phyloP scores from a whole-genome alignment of 2,888 invertebrate genomes.

The Neoascia interrupta region DNA sequence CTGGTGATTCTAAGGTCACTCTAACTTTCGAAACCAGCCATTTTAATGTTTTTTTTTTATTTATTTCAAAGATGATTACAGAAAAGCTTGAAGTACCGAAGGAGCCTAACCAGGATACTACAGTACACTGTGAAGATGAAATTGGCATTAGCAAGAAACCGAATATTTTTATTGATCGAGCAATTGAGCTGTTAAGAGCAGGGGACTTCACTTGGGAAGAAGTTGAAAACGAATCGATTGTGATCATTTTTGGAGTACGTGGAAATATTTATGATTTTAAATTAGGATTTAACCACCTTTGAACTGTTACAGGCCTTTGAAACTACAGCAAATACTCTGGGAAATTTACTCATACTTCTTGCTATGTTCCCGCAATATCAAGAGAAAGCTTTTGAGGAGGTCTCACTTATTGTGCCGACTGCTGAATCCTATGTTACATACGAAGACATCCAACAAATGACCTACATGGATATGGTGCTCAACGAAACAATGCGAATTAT shows the following conservation, averaged over 20 bases:
- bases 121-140: slow-evolving; percentile 51
- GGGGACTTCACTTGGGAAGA: slow-evolving; percentile 74
- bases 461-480: slow-evolving; percentile 76
- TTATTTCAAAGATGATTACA: slow-evolving; percentile 72
- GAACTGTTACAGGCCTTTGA: slow-evolving; percentile 76
- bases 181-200: slow-evolving; percentile 73
- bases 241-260: slow-evolving; percentile 76
- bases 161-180: slow-evolving; percentile 72
- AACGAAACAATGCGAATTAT: slow-evolving; percentile 77
- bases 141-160: slow-evolving; percentile 50
- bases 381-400: slow-evolving; percentile 75
- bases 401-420: slow-evolving; percentile 72
- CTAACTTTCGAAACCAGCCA: too few species aligned
- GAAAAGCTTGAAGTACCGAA: too few species aligned
- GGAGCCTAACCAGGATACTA: background rate
- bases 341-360: slow-evolving; percentile 46
- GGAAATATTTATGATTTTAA: background rate
- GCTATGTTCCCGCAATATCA: slow-evolving; percentile 61
- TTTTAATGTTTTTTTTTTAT: too few species aligned
- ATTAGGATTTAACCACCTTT: too few species aligned
- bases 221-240: slow-evolving; percentile 76
- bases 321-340: slow-evolving; percentile 75
- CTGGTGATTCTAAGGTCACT: too few species aligned
- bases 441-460: slow-evolving; percentile 74
- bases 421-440: slow-evolving; percentile 72